Base-by-base conservation (phyloP, 1,140 invertebrate species). In the Hesperophylax magnus region DNA sequence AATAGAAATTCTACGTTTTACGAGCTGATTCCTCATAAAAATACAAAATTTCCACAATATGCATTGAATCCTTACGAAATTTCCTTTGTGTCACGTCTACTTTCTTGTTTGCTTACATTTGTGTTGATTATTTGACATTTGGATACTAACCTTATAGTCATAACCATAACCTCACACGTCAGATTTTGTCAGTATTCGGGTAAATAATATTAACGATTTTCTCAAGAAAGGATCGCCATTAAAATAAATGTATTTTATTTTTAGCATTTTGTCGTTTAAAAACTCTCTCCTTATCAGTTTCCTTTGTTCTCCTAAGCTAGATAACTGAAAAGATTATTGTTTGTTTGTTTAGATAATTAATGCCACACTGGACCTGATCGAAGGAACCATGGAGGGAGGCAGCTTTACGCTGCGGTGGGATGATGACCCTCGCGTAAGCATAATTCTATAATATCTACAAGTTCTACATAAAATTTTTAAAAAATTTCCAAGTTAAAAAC, bases 381-480 rank as follows among this genome's bases (percentile, higher is more conserved):
- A 75, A 54, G 53, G 22, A 52, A 65, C 56, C 11, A 90, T 90
- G 88, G 83, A 84, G 61, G 52, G 69, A 31, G 88, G 87, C 76
- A 86, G 87, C 63, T 89, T 88, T 80, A 86, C 86, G 81, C 87
- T 89, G 81, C 88, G 87, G n/a, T 90, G 89, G 89, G 89, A 89
- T 82, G 88, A 88, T 69, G 84, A 85, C 24, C 86, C 86, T 58
- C 86, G 87, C 81, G 86, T 87, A n/a, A 88, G 87, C 86, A 86
- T 61, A 88, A 85, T 47, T 47, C 27, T 27, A 5, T 27, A 27
- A 2, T 27, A 11, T 14, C 9, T 47, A 47, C 14, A 14, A 47
- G 0, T 47, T 47, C 9, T 47, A 34, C 34, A 34, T 8, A 47
- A 11, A 47, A 0, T 47, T 27, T 2, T 2, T 27, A 14, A 47